Percentiles rank a stretch among this genome's conserved stretches.
Conservation (phyloP, 2,888 invertebrate genomes). For the Catocala sponsa region DNA sequence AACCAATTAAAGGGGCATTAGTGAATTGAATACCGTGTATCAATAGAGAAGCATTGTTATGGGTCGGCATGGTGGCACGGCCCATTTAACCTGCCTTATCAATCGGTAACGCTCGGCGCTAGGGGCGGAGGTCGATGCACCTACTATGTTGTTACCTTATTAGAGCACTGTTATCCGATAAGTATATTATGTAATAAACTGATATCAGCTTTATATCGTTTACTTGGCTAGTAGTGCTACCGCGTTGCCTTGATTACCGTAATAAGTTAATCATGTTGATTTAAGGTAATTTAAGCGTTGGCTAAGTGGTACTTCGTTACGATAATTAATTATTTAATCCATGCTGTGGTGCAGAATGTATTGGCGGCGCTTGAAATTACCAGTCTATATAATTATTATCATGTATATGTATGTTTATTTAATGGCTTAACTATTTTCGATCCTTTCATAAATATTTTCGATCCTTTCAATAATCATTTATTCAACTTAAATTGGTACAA, state of each 20-base stretch:
- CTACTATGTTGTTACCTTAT: constrained; percentile 58
- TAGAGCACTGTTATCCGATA: constrained; percentile 47
- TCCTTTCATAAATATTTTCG: too few relatives aligned
- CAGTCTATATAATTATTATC: neutral
- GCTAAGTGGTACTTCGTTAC: constrained; percentile 11
- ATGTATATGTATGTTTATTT: too few relatives aligned
- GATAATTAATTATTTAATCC: constrained; percentile 1
- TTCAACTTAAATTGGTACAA: too few relatives aligned
- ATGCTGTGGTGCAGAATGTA: neutral
- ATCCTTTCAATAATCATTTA: too few relatives aligned
- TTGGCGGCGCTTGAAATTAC: neutral
- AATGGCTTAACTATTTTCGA: too few relatives aligned
- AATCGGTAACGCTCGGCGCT: constrained; percentile 68
- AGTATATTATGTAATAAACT: constrained; percentile 48
- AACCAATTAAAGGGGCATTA: constrained; percentile 83
- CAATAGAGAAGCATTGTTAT: constrained; percentile 76
- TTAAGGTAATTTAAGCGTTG: constrained; percentile 4
- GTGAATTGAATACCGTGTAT: constrained; percentile 81
- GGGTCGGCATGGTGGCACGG: constrained; percentile 69
- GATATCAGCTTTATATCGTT: constrained; percentile 45
- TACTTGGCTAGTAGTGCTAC: constrained; percentile 20
- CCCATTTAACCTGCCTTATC: constrained; percentile 82
- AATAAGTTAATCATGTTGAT: constrained; percentile 34
- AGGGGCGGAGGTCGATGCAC: constrained; percentile 76
- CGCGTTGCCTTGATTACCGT: constrained; percentile 35